A percentile compares a stretch with the other conserved stretches of the same genome.
Conservation (phyloP, 2,113 vertebrate genomes). For the Psammodynastes pulverulentus region DNA sequence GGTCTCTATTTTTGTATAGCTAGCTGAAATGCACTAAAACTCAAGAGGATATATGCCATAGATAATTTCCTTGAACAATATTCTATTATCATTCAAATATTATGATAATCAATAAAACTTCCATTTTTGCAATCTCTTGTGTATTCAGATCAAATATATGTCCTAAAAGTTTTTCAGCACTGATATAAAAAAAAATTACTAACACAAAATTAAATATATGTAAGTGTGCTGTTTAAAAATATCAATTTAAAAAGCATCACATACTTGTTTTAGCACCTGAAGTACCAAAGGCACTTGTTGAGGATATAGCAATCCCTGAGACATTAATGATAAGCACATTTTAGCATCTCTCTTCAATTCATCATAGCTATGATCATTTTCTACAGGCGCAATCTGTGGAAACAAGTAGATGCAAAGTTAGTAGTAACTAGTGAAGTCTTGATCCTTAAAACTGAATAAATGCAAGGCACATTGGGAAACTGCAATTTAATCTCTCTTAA, state of each 20-base stretch:
- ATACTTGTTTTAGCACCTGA: slow-evolving; percentile 86
- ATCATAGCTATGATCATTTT: slow-evolving; percentile 96
- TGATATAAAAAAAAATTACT: neutral
- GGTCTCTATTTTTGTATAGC: neutral
- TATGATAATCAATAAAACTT: neutral
- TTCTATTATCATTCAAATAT: neutral
- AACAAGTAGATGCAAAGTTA: neutral
- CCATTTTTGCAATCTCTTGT: neutral
- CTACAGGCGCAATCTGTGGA: slow-evolving; percentile 90
- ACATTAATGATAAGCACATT: slow-evolving; percentile 93
- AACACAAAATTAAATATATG: neutral
- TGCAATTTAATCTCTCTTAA: neutral
- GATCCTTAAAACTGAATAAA: neutral
- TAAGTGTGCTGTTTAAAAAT: neutral
- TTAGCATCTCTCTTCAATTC: slow-evolving; percentile 97
- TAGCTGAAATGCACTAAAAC: neutral
- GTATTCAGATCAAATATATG: neutral
- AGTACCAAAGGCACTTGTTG: slow-evolving; percentile 95
- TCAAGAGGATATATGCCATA: neutral
- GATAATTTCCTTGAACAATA: neutral
- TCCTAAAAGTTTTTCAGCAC: neutral
- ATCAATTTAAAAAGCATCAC: slow-evolving; percentile 27
- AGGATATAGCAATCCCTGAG: slow-evolving; percentile 92
- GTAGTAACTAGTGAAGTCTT: slow-evolving; percentile 4
- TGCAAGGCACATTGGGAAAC: neutral